Conservation (phyloP, 2,888 invertebrate species). For the Hydroisotoma schaefferi region DNA sequence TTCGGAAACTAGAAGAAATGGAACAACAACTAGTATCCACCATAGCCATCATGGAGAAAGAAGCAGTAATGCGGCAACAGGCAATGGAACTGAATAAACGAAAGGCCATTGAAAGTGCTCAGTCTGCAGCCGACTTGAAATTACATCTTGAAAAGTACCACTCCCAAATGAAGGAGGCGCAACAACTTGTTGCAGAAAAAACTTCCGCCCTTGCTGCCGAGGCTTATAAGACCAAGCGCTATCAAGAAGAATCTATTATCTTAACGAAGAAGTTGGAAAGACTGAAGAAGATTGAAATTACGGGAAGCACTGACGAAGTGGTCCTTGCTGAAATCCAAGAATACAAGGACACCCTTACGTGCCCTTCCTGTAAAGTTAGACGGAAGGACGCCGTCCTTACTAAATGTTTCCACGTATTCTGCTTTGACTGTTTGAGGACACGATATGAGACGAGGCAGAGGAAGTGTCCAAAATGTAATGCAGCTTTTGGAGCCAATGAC, state of each 20-base stretch:
- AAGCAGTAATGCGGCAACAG: constrained; percentile 83
- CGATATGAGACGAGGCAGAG: constrained; percentile 96
- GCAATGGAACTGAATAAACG: constrained; percentile 97
- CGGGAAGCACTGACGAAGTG: constrained; percentile 93
- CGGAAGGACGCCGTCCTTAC: constrained; percentile 97
- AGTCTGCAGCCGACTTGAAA: constrained; percentile 94
- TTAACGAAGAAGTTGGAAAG: constrained; percentile 88
- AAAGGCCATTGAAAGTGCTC: constrained; percentile 95
- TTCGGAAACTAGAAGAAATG: constrained; percentile 91
- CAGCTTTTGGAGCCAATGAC: constrained; percentile 98
- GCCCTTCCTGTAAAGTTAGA: constrained; percentile 96
- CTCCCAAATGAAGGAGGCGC: constrained; percentile 95
- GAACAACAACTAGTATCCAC: constrained; percentile 88
- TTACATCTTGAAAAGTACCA: constrained; percentile 96
- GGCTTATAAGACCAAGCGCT: constrained; percentile 90
- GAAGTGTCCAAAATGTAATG: constrained; percentile 99
- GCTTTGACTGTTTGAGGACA: constrained; percentile 96
- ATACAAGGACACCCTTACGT: constrained; percentile 96
- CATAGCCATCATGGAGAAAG: constrained; percentile 88
- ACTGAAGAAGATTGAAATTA: constrained; percentile 95
- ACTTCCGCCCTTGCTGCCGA: constrained; percentile 93
- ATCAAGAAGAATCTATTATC: constrained; percentile 92
- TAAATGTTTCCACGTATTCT: constrained; percentile 99
- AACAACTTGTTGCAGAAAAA: constrained; percentile 93
- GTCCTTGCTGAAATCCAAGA: constrained; percentile 95